Base-by-base conservation (phyloP, 2,888 invertebrate genomes). In the Sussaba pulchella region DNA sequence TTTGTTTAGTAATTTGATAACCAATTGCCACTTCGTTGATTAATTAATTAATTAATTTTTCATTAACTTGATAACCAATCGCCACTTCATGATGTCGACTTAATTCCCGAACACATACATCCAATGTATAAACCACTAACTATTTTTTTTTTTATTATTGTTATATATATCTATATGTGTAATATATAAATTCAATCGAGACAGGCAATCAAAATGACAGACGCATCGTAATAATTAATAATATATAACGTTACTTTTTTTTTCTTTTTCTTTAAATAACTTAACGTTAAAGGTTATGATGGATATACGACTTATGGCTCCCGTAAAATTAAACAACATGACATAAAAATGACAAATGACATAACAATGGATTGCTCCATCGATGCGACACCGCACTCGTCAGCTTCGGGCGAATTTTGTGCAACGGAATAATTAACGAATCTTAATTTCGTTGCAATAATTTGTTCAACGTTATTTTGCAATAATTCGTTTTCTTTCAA, bases 301-400 rank as follows among this genome's bases (percentile, higher is more conserved):
- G 85, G 31, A 31, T 31, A 86, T 85, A 86, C 86, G 86, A 88
- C 85, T 87, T 86, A 89, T 87, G 87, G 87, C 86, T 87, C 87
- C 84, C 83, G 84, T 89, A 88, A 87, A 89, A 89, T 89, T 89
- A 89, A 89, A 88, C 88, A 89, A 89, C 89, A 87, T 88, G 87
- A 88, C 88, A 87, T 90, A 89, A 90, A 90, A 88, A 87, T 90
- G 89, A 90, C 85, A 89, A 90, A 88, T 87, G 88, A 89, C 82
- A 89, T 89, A 90, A 90, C 89, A 88, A 90, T 85, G 85, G 87
- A 88, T 90, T 86, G 88, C 81, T 88, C 86, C 87, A 89, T 84
- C 86, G 88, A 85, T 85, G 88, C 86, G 87, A 86, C 85, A 80
- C 70, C 50, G 52, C 26, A 45, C 19, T 47, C 24, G 66, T 31